Evolutionary conservation across 2,888 invertebrate species (phyloP).

Genomic region (Rotaria magnacalcarata): DNA sequence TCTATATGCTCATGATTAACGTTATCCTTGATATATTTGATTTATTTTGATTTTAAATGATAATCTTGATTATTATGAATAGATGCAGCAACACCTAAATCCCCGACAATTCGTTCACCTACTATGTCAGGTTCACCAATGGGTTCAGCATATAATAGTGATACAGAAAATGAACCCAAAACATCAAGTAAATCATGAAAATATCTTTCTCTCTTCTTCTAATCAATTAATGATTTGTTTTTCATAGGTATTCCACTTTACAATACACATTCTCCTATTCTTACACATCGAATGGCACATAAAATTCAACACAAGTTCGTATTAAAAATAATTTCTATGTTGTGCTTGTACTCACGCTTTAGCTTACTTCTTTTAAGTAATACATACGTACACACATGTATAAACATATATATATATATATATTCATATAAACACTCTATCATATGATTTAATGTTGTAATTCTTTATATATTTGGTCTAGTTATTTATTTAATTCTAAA

Average conservation of each 20-base stretch:
- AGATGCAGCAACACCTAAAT: conserved; percentile 21
- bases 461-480: neutral
- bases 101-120: neutral
- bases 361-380: neutral
- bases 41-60: neutral
- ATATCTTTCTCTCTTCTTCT: neutral
- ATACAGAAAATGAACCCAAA: neutral
- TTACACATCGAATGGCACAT: conserved; percentile 22
- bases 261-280: neutral
- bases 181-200: neutral
- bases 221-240: neutral
- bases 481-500: neutral
- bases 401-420: too few species aligned
- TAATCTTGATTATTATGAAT: neutral
- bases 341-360: neutral
- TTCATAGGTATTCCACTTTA: neutral
- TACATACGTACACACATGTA: neutral
- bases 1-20: neutral
- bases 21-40: neutral
- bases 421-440: too few species aligned
- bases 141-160: conserved; percentile 27
- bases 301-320: conserved; percentile 35
- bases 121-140: conserved; percentile 1
- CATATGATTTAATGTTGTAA: neutral
- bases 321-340: neutral